Percentiles rank a stretch among this genome's conserved stretches.
Conservation (phyloP, 1,140 invertebrate species). For the Pentalonia nigronervosa region DNA sequence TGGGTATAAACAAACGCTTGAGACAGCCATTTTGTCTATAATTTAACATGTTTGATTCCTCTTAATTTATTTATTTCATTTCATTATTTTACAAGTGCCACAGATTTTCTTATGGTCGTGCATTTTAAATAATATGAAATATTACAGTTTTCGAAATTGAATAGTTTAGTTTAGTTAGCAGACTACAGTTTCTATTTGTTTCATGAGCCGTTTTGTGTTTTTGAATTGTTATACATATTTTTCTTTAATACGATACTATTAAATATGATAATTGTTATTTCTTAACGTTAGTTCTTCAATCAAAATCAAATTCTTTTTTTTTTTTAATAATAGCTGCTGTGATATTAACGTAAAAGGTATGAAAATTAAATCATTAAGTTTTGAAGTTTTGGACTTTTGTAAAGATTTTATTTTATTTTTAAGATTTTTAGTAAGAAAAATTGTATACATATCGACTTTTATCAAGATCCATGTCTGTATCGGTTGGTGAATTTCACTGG, state of each 20-base stretch:
- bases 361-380: neutral
- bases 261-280: neutral
- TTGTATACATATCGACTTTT: neutral
- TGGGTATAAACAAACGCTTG: neutral
- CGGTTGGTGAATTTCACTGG: neutral
- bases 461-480: neutral
- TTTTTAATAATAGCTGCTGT: neutral
- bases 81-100: neutral
- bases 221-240: neutral
- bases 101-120: neutral
- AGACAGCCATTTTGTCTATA: slow-evolving; percentile 31
- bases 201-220: neutral
- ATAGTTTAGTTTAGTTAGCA: neutral
- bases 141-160: neutral
- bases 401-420: neutral
- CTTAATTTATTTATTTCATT: neutral
- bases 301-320: neutral
- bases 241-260: neutral
- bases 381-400: neutral
- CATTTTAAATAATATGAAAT: neutral
- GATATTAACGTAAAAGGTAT: neutral
- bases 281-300: neutral
- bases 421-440: neutral
- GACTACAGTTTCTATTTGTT: neutral
- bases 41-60: neutral